Base-by-base conservation (phyloP, 2,888 invertebrate genomes). In the Corythucha ciliata region DNA sequence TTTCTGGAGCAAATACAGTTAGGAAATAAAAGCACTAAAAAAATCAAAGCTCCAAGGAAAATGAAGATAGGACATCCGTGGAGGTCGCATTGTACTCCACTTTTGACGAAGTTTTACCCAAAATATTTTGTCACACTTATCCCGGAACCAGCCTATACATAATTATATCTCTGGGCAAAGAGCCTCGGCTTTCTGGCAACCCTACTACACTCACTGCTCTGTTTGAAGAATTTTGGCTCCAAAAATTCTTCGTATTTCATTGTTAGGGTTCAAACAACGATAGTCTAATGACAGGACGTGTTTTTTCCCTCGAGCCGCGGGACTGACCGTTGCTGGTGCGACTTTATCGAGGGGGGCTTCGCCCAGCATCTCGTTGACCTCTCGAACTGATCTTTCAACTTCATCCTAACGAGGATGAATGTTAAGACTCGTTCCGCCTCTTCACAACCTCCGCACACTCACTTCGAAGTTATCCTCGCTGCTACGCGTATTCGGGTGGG, bases 241-340 rank as follows among this genome's bases (percentile, higher is more conserved):
- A 72, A 88, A 88, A 63, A 86, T 84, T 63, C 79, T 75, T 56
- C 82, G 81, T 65, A 88, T 72, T 69, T 88, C 88, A 70, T 83
- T 83, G 58, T 82, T 81, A 10, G 83, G 79, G 70, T 86, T 86
- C 20, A 88, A 69, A 66, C 83, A 74, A 63, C 81, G 81, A 57
- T 77, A 73, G 57, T 83, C 81, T 22, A 84, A 74, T 44, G 69
- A 71, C 8, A 86, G 69, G 27, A 81, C 67, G 36, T 74, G 70
- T 59, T 75, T 74, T 42, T 53, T 55, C 21, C 58, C 56, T 47
- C 57, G 60, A 27, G 63, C 60, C 33, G 56, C 46, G 40, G 59
- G 57, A 55, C 63, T 65, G 20, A 68, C 69, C 32, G 64, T 60
- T 53, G 62, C 40, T 12, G 63, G 49, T 5, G 44, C 40, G 25